phyloP scores from a whole-genome alignment of 2,888 invertebrate genomes.

The Prosapia bicincta region DNA sequence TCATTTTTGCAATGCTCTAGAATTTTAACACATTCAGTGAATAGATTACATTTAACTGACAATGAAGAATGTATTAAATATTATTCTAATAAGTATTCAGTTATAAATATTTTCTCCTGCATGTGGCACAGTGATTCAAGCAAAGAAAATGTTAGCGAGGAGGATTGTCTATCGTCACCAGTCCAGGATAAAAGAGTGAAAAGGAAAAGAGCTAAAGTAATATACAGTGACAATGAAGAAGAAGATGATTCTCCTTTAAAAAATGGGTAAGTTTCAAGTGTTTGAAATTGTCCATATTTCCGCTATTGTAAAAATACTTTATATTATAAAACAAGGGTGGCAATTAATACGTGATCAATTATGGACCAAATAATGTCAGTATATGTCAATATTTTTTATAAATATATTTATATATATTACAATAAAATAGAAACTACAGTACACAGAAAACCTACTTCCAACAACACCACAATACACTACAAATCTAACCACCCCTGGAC shows the following conservation, averaged over 20 bases:
- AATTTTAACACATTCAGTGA: not conserved
- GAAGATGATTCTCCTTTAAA: conserved; percentile 31
- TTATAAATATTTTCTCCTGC: conserved; percentile 9
- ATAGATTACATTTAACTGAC: not conserved
- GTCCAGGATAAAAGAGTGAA: conserved; percentile 18
- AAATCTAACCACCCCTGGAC: too few species aligned
- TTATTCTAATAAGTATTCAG: conserved; percentile 12
- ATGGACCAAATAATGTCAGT: too few species aligned
- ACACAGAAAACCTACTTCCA: too few species aligned
- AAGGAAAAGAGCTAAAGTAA: conserved; percentile 34
- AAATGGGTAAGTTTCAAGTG: not conserved
- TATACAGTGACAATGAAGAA: conserved; percentile 38
- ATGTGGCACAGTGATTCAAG: not conserved
- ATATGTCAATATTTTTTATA: too few species aligned
- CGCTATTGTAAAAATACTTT: too few species aligned
- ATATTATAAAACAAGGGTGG: too few species aligned
- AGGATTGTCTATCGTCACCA: conserved; percentile 6
- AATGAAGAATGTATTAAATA: not conserved
- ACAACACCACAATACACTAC: too few species aligned
- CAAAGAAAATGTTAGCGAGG: not conserved
- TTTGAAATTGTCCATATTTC: too few species aligned
- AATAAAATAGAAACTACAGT: too few species aligned
- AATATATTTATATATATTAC: too few species aligned
- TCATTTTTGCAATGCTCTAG: not conserved
- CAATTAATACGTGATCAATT: too few species aligned